These are phyloP conservation scores for Meriones psammophilus DNA, from an alignment of 2,797 vertebrate genomes.

Conservation along the genomic window DNA sequence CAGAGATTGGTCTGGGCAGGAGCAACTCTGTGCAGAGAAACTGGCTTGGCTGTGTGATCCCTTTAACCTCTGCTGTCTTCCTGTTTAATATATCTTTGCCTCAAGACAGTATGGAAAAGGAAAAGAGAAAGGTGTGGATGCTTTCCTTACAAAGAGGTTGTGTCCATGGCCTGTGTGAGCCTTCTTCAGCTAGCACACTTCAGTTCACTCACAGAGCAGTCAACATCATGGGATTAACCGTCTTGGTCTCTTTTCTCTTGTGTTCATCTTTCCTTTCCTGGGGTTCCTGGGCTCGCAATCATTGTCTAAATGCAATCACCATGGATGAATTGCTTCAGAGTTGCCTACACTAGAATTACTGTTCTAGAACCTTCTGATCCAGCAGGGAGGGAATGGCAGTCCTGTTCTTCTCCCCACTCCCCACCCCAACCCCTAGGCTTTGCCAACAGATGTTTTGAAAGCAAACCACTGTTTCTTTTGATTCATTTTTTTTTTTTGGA, in stretches of 20 bases:
- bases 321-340: background rate
- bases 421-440: background rate
- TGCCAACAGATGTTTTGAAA: conserved; percentile 75
- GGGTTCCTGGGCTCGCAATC: background rate
- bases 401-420: background rate
- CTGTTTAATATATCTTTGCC: background rate
- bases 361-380: background rate
- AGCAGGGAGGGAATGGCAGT: background rate
- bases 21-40: background rate
- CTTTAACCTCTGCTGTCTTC: background rate
- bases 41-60: background rate
- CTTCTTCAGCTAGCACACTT: background rate
- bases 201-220: background rate
- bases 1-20: background rate
- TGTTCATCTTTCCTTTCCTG: background rate
- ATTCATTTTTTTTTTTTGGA: conserved; percentile 71
- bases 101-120: background rate
- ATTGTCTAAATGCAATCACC: background rate
- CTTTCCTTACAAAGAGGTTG: background rate
- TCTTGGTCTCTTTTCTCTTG: background rate
- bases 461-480: conserved; percentile 53
- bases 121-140: background rate
- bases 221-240: background rate
- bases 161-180: background rate
- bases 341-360: background rate